These are phyloP conservation scores for Equus przewalskii DNA, from an alignment of 2,113 vertebrate genomes.

Conservation along the genomic window DNA sequence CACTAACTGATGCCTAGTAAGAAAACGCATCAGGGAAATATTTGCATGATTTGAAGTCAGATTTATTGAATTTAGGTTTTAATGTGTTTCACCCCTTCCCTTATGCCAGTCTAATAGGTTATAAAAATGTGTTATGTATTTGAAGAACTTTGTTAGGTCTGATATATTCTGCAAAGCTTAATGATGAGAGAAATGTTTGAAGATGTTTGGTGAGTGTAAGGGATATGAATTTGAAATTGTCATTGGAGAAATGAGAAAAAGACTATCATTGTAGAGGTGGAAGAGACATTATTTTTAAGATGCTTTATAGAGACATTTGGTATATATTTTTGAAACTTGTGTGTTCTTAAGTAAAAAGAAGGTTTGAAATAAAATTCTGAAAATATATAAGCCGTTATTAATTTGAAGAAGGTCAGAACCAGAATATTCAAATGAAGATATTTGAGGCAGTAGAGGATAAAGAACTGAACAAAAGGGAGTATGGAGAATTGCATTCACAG, in stretches of 20 bases:
- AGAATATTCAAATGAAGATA: conserved; percentile 42
- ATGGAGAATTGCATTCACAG: not conserved
- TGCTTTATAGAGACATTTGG: not conserved
- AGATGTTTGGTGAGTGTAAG: not conserved
- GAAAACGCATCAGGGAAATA: conserved; percentile 7
- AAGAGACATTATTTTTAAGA: conserved; percentile 7
- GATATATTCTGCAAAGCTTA: not conserved
- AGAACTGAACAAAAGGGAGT: not conserved
- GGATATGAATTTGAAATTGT: conserved; percentile 5
- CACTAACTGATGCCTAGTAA: not conserved
- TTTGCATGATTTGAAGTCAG: not conserved
- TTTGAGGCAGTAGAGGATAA: not conserved
- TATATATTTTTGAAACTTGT: conserved; percentile 42
- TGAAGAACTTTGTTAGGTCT: conserved; percentile 33
- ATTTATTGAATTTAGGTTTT: not conserved
- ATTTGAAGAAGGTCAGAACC: not conserved
- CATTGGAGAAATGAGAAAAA: not conserved
- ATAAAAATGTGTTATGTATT: not conserved
- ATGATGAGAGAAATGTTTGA: conserved; percentile 22
- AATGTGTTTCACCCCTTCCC: not conserved
- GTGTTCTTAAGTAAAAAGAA: conserved; percentile 39
- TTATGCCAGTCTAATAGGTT: not conserved
- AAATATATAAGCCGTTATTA: conserved; percentile 24
- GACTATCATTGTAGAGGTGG: not conserved
- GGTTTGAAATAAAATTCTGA: conserved; percentile 12